Evolutionary conservation across 2,888 invertebrate genomes (phyloP).

Genomic region (Pediacus dermestoides): DNA sequence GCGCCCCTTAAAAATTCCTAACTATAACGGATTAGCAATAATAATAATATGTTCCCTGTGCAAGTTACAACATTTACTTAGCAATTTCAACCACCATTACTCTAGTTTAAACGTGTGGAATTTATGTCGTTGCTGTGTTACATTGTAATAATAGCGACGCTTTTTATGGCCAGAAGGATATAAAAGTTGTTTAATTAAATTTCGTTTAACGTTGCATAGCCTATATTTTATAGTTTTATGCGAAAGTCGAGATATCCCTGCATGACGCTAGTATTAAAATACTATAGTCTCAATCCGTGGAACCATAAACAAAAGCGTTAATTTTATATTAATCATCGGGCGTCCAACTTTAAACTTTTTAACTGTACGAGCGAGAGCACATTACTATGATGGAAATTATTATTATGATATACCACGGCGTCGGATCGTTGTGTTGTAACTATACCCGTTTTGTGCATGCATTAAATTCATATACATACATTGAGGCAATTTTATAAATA

Average conservation of each 20-base stretch:
- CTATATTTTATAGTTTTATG: conserved; percentile 45
- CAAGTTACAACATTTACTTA: conserved; percentile 29
- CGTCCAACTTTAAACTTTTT: conserved; percentile 18
- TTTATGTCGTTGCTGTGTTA: conserved; percentile 44
- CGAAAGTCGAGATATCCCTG: conserved; percentile 36
- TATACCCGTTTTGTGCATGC: too few relatives aligned
- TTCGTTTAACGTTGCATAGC: conserved; percentile 47
- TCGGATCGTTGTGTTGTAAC: too few relatives aligned
- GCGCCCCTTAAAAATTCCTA: too few relatives aligned
- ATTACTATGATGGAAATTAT: too few relatives aligned
- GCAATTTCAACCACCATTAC: conserved; percentile 31
- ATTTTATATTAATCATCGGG: conserved; percentile 32
- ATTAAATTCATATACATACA: too few relatives aligned
- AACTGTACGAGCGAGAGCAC: too few relatives aligned
- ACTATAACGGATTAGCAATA: too few relatives aligned
- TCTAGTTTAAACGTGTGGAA: conserved; percentile 41
- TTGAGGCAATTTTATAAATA: too few relatives aligned
- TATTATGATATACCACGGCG: too few relatives aligned
- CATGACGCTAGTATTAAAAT: conserved; percentile 34
- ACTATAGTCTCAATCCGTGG: conserved; percentile 27
- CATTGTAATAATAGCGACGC: conserved; percentile 47
- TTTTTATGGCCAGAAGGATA: conserved; percentile 47
- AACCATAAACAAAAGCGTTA: conserved; percentile 32
- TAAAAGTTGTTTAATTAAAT: conserved; percentile 51
- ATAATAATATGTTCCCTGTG: too few relatives aligned